phyloP scores from a whole-genome alignment of 2,113 vertebrate genomes.

The Upupa epops region DNA sequence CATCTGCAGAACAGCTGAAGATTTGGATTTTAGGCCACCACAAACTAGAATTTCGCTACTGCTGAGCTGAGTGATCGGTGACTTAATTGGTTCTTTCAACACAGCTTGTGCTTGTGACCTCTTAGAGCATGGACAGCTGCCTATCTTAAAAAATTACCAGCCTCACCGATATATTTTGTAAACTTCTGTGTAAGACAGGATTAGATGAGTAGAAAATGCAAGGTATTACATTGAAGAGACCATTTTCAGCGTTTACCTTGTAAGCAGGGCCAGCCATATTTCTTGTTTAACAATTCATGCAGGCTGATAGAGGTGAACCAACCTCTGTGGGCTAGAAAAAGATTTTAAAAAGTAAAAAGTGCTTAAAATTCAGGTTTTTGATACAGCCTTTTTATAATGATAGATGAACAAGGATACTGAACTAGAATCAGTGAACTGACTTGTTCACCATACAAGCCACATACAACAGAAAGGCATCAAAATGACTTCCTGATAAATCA shows the following conservation, averaged over 20 bases:
- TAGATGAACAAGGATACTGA: background rate
- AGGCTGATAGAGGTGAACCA: background rate
- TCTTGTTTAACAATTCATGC: slow-evolving; percentile 22
- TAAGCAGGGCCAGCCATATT: background rate
- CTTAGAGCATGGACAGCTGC: slow-evolving; percentile 6
- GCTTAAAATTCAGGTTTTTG: slow-evolving; percentile 29
- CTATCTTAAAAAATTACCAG: slow-evolving; percentile 42
- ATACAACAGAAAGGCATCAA: slow-evolving; percentile 31
- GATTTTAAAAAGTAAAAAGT: background rate
- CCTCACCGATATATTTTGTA: background rate
- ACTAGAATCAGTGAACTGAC: slow-evolving; percentile 23
- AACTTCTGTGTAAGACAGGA: background rate
- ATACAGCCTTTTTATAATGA: background rate
- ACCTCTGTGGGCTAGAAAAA: background rate
- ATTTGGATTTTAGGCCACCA: slow-evolving; percentile 1
- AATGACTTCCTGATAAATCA: slow-evolving; percentile 63
- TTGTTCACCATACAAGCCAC: slow-evolving; percentile 42
- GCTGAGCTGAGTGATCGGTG: slow-evolving; percentile 45
- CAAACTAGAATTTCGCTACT: background rate
- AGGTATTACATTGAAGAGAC: slow-evolving; percentile 9
- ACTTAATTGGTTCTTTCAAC: slow-evolving; percentile 40
- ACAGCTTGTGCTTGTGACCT: slow-evolving; percentile 27
- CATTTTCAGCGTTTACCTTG: slow-evolving; percentile 15
- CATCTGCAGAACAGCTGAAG: slow-evolving; percentile 26
- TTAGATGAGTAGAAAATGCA: background rate